These are phyloP conservation scores for Leptobrachium ailaonicum DNA, from an alignment of 2,113 vertebrate species.

Conservation along the genomic window DNA sequence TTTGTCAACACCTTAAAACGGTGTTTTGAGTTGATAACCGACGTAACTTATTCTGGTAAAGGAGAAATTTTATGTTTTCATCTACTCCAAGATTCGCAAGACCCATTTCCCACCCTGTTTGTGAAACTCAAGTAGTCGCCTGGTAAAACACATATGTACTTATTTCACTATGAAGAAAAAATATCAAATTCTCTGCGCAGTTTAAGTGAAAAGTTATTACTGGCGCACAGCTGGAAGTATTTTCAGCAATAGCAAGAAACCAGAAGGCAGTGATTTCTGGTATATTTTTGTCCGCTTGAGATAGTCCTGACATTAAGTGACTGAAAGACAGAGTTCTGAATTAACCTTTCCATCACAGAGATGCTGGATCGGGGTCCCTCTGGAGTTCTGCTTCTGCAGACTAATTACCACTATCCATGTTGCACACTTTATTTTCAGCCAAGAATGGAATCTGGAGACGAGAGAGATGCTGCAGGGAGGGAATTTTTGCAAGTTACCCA, in stretches of 20 bases:
- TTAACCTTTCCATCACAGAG: conserved; percentile 36
- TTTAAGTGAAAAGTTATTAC: conserved; percentile 13
- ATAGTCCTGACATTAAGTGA: conserved; percentile 35
- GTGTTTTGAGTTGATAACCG: too few species aligned
- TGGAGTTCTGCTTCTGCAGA: conserved; percentile 17
- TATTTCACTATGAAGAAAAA: too few species aligned
- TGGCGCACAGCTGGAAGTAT: conserved; percentile 20
- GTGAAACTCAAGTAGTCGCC: too few species aligned
- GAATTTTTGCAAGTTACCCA: conserved; percentile 14
- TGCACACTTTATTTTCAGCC: conserved; percentile 10
- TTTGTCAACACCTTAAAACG: too few species aligned
- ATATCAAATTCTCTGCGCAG: background rate
- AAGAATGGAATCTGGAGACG: conserved; percentile 1
- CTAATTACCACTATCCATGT: conserved; percentile 14
- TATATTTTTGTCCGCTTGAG: conserved; percentile 17
- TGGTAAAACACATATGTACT: too few species aligned
- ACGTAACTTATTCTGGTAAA: too few species aligned
- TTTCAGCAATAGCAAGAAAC: conserved; percentile 1
- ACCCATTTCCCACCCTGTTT: too few species aligned
- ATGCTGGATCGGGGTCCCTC: background rate
- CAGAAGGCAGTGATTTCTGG: conserved; percentile 40
- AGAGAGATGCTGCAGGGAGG: conserved; percentile 16
- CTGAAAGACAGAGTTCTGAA: conserved; percentile 26
- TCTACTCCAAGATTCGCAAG: too few species aligned
- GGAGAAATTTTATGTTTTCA: too few species aligned